Evolutionary conservation across 2,113 vertebrate species (phyloP).

Genomic region (Centropus bengalensis): DNA sequence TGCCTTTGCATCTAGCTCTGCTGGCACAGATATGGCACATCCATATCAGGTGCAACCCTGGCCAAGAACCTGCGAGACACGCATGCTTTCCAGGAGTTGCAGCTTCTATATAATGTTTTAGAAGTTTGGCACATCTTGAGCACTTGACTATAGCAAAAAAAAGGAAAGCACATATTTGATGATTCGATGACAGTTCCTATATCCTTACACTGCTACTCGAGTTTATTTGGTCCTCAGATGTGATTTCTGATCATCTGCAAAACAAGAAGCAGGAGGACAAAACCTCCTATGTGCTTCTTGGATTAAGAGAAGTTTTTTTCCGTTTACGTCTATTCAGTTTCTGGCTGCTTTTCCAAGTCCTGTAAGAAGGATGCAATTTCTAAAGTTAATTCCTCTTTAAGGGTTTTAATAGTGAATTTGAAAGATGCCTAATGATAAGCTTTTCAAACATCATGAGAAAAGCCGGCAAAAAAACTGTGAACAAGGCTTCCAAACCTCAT

Average conservation of each 20-base stretch:
- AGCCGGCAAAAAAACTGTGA: neutral
- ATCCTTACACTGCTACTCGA: neutral
- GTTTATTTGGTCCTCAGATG: neutral
- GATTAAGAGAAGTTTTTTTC: neutral
- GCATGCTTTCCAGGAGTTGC: neutral
- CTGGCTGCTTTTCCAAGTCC: neutral
- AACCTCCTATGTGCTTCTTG: neutral
- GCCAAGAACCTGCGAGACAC: neutral
- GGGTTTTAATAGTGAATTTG: conserved; percentile 1
- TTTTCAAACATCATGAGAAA: conserved; percentile 15
- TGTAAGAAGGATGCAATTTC: neutral
- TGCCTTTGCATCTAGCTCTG: neutral
- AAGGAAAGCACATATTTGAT: neutral
- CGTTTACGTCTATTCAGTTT: neutral
- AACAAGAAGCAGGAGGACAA: neutral
- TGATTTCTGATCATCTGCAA: neutral
- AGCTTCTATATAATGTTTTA: neutral
- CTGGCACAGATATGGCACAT: accelerated
- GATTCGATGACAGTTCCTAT: neutral
- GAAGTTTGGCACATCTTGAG: neutral
- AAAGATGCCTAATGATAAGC: neutral
- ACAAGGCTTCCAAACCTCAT: neutral
- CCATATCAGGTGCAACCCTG: accelerated
- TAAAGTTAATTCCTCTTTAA: neutral
- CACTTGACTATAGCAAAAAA: neutral